phyloP scores from a whole-genome alignment of 1,140 invertebrate genomes.

The Delia radicum region DNA sequence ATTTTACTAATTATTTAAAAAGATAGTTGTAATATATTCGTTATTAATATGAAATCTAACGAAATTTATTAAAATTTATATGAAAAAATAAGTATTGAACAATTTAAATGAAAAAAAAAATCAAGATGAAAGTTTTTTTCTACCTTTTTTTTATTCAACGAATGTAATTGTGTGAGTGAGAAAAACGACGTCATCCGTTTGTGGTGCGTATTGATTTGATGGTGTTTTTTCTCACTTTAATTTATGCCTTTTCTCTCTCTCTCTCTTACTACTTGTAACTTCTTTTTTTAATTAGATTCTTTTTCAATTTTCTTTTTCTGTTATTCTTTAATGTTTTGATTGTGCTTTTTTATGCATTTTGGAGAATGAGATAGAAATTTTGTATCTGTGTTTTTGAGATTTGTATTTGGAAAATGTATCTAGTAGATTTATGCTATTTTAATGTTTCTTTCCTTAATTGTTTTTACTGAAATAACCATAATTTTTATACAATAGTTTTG shows the following conservation, averaged over 20 bases:
- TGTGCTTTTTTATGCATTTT: background rate
- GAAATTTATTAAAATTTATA: background rate
- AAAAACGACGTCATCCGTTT: conserved; percentile 13
- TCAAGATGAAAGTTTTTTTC: conserved; percentile 6
- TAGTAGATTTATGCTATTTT: background rate
- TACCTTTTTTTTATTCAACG: background rate
- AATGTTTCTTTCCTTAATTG: background rate
- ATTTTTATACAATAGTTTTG: background rate
- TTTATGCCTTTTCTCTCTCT: background rate
- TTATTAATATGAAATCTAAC: background rate
- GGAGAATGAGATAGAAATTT: too few relatives aligned
- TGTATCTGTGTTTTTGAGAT: background rate
- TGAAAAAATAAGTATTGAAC: background rate
- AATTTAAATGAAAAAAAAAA: background rate
- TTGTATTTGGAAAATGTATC: background rate
- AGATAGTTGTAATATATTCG: too few relatives aligned
- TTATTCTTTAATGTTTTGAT: background rate
- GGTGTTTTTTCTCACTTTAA: background rate
- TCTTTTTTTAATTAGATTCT: background rate
- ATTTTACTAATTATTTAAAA: background rate
- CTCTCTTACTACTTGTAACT: background rate
- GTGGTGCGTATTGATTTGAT: background rate
- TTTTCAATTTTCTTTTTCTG: background rate
- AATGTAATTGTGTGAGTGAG: conserved; percentile 11
- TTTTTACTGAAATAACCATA: too few relatives aligned